Percentiles rank a stretch among this genome's conserved stretches.
phyloP scores from a whole-genome alignment of 2,888 invertebrate genomes.

The Ischnura elegans region DNA sequence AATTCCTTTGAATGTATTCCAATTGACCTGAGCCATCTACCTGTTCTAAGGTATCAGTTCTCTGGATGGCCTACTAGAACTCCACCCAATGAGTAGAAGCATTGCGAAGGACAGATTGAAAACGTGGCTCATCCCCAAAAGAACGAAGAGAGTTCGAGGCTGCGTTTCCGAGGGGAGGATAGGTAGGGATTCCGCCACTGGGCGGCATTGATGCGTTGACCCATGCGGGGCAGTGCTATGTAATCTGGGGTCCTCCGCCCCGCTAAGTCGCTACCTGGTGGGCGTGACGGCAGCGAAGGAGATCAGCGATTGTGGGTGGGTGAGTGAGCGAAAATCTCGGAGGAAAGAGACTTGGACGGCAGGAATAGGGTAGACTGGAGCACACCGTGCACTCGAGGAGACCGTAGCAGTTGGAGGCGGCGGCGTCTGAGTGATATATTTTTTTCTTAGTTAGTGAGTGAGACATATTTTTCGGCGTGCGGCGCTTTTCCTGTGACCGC shows the following conservation, averaged over 20 bases:
- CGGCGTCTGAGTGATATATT: too few species aligned
- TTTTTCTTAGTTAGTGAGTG: too few species aligned
- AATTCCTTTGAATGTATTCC: too few species aligned
- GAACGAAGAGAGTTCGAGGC: not conserved
- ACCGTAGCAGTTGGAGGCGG: too few species aligned
- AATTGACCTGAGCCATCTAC: not conserved
- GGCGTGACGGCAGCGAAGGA: not conserved
- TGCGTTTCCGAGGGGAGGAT: not conserved
- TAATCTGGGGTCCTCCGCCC: not conserved
- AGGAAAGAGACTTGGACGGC: not conserved
- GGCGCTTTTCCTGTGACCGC: too few species aligned
- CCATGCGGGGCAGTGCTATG: not conserved
- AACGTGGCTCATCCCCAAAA: constrained; percentile 7
- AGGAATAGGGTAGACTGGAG: not conserved
- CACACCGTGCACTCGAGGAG: too few species aligned
- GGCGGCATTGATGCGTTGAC: constrained; percentile 15
- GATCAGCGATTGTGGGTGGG: not conserved
- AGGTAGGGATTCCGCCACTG: not conserved
- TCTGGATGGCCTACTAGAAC: not conserved
- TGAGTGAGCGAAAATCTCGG: constrained; percentile 28
- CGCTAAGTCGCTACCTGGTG: not conserved
- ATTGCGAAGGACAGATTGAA: not conserved
- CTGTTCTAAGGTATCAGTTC: not conserved
- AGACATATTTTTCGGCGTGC: too few species aligned
- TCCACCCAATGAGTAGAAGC: not conserved